Evolutionary conservation across 2,113 vertebrate genomes (phyloP), one percentile per base, ranked within the genome.

Genomic region (Etheostoma spectabile): DNA sequence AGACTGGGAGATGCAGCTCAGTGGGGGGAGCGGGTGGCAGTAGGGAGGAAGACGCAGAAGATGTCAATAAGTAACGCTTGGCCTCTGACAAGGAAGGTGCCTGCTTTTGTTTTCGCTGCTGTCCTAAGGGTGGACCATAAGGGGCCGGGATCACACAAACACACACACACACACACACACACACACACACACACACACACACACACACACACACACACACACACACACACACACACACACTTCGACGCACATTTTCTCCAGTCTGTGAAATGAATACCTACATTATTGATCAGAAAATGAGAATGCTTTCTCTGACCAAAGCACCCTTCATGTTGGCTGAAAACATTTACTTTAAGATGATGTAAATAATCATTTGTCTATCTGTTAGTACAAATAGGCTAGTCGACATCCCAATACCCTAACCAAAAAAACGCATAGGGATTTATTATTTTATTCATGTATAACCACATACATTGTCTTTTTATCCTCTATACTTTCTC

Each of bases 41-140:
- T 19, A 6, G 55, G 55, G 77, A 67, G 52, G 48, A 76, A 79
- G 80, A 85, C 0, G 35, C 51, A 14, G 73, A 71, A 85, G 75
- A 87, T 14, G 80, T 91, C 90, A 90, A 93, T 91, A 79, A 77
- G 56, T 65, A 88, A 60, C 22, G 82, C 33, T 80, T 77, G 55
- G 81, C 69, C 53, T 79, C 79, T 83, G 74, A 85, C 51, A 66
- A 30, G 63, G 69, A 85, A 53, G 53, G 53, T 38, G 13, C 68
- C 64, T 24, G 52, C 90, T 83, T 91, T 94, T 93, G 91, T 92
- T 84, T 42, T 56, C 33, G n/a, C 60, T 33, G 65, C 35, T 45
- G 71, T 86, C 84, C 90, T 83, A 0, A 81, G 88, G 86, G 74
- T 72, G 82, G 87, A 70, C 80, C 84, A 64, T 3, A 74, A 74